phyloP scores from a whole-genome alignment of 2,888 invertebrate species.

The Campoletis raptor region DNA sequence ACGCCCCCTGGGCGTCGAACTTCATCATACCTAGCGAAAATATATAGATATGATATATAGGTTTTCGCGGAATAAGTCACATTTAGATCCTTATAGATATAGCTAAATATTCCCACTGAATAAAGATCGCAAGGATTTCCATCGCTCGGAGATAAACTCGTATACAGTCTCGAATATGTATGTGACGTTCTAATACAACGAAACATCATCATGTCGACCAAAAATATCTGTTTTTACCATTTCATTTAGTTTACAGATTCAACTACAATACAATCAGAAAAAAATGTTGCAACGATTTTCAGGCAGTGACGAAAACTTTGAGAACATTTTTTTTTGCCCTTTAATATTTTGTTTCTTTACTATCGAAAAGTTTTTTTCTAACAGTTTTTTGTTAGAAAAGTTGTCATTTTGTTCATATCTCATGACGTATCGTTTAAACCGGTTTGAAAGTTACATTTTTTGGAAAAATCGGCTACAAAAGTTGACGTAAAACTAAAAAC shows the following conservation, averaged over 20 bases:
- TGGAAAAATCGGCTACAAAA: neutral
- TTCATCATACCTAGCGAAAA: neutral
- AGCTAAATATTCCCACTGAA: conserved; percentile 19
- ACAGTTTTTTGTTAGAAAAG: too few species aligned
- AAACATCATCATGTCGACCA: neutral
- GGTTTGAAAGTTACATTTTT: neutral
- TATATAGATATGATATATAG: neutral
- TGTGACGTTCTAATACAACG: neutral
- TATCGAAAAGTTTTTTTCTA: too few species aligned
- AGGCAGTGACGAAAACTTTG: neutral
- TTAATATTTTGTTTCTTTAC: neutral
- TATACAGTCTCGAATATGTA: neutral
- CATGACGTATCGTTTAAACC: neutral
- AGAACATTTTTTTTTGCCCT: neutral
- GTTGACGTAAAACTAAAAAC: neutral
- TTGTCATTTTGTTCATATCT: neutral
- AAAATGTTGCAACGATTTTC: neutral
- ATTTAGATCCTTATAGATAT: neutral
- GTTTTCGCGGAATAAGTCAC: neutral
- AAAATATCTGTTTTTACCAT: neutral
- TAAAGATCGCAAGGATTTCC: conserved; percentile 34
- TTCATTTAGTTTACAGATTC: neutral
- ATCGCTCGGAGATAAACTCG: neutral
- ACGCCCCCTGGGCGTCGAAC: conserved; percentile 35
- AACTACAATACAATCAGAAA: neutral